Evolutionary conservation across 2,888 invertebrate species (phyloP).

Genomic region (Lissocephala sabroskyi): DNA sequence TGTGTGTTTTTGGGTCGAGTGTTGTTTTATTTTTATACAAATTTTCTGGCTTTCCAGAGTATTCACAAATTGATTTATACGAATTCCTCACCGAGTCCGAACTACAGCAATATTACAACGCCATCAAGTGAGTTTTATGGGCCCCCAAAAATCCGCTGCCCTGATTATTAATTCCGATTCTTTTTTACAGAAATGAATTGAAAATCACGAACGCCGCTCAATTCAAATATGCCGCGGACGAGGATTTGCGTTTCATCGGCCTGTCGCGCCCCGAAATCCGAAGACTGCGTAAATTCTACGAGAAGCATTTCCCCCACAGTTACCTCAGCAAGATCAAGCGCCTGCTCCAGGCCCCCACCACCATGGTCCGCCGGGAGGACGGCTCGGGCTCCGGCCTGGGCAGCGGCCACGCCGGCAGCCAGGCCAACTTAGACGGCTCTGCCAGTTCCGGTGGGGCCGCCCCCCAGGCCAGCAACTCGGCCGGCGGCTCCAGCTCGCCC

Average conservation of each 20-base stretch:
- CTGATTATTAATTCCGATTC: constrained; percentile 45
- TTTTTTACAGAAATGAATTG: constrained; percentile 81
- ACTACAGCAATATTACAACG: constrained; percentile 91
- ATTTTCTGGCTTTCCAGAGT: constrained; percentile 67
- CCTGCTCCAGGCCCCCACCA: constrained; percentile 76
- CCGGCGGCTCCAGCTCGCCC: constrained; percentile 72
- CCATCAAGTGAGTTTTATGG: constrained; percentile 77
- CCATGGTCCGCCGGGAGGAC: constrained; percentile 67
- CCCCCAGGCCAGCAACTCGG: constrained; percentile 13
- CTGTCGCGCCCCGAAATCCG: constrained; percentile 96
- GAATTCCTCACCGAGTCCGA: constrained; percentile 96
- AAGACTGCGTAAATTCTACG: constrained; percentile 92
- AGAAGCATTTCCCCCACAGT: constrained; percentile 94
- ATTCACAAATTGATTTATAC: constrained; percentile 77
- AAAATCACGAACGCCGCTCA: constrained; percentile 92
- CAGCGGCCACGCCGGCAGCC: constrained; percentile 24
- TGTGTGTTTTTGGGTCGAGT: constrained; percentile 6
- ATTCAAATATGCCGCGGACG: constrained; percentile 94
- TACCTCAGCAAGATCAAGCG: constrained; percentile 94
- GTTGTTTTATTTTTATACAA: constrained; percentile 37
- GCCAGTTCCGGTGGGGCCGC: not conserved
- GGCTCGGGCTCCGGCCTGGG: constrained; percentile 29
- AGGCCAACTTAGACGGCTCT: constrained; percentile 17
- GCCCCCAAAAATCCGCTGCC: constrained; percentile 7
- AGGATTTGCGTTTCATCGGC: constrained; percentile 92